Conservation (phyloP, 2,797 vertebrate genomes). For the Loris lydekkerianus region DNA sequence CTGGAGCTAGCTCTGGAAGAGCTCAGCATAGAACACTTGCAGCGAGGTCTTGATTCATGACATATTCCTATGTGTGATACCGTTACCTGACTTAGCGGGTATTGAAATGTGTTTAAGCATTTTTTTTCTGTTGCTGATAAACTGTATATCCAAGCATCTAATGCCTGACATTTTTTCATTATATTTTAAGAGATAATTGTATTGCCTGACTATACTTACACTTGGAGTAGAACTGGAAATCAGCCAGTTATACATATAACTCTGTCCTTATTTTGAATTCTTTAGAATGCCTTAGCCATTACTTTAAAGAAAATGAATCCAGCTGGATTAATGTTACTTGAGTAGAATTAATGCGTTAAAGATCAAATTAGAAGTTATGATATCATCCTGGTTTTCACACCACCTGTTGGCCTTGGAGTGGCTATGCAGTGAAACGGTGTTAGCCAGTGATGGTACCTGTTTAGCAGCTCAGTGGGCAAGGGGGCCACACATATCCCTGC, state of each 20-base stretch:
- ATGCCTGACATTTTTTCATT: not conserved
- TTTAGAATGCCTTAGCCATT: not conserved
- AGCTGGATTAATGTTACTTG: not conserved
- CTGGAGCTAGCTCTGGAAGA: not conserved
- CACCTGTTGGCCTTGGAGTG: not conserved
- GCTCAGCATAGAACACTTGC: not conserved
- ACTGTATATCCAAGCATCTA: not conserved
- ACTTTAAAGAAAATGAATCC: not conserved
- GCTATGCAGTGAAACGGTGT: not conserved
- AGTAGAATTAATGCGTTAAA: not conserved
- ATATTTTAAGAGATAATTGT: slow-evolving; percentile 37
- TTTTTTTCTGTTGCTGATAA: slow-evolving; percentile 33
- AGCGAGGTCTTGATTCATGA: not conserved
- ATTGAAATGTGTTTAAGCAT: slow-evolving; percentile 1
- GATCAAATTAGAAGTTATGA: not conserved
- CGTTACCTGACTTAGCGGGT: not conserved
- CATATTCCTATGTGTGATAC: not conserved
- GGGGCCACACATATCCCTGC: not conserved
- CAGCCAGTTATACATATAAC: not conserved
- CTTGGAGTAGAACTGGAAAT: slow-evolving; percentile 6
- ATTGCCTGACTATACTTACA: not conserved
- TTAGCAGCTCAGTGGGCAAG: not conserved
- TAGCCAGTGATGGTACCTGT: not conserved
- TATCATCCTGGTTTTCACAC: not conserved
- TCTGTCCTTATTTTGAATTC: not conserved